phyloP scores from a whole-genome alignment of 1,140 invertebrate genomes.

The Procambarus clarkii region DNA sequence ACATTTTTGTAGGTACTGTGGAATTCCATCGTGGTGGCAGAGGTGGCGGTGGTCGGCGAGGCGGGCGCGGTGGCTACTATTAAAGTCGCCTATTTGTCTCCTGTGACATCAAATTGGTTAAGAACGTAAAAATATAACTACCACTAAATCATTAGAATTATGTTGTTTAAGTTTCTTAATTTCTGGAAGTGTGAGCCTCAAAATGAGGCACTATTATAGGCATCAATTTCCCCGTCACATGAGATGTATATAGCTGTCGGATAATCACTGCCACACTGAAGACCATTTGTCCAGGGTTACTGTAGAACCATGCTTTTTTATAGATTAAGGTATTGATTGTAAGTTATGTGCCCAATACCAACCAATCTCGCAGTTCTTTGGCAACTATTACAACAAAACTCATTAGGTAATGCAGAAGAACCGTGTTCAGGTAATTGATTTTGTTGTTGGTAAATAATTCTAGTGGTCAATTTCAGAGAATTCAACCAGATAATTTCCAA shows the following conservation, averaged over 20 bases:
- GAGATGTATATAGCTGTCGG: background rate
- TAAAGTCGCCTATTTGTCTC: background rate
- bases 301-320: background rate
- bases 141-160: background rate
- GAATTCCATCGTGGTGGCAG: conserved; percentile 37
- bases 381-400: background rate
- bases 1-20: conserved; percentile 12
- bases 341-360: background rate
- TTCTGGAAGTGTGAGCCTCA: background rate
- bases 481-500: background rate
- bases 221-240: background rate
- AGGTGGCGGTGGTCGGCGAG: conserved; percentile 9
- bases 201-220: background rate
- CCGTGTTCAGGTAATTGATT: no score
- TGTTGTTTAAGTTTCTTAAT: background rate
- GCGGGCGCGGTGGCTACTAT: conserved; percentile 19
- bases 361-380: background rate
- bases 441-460: no score
- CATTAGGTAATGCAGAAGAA: background rate
- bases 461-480: no score
- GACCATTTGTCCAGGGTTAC: background rate
- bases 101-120: background rate
- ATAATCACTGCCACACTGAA: background rate
- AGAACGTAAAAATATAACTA: background rate
- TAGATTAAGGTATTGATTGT: background rate